Conservation (phyloP, 2,113 vertebrate genomes). For the Rhynchopsitta pachyrhyncha region DNA sequence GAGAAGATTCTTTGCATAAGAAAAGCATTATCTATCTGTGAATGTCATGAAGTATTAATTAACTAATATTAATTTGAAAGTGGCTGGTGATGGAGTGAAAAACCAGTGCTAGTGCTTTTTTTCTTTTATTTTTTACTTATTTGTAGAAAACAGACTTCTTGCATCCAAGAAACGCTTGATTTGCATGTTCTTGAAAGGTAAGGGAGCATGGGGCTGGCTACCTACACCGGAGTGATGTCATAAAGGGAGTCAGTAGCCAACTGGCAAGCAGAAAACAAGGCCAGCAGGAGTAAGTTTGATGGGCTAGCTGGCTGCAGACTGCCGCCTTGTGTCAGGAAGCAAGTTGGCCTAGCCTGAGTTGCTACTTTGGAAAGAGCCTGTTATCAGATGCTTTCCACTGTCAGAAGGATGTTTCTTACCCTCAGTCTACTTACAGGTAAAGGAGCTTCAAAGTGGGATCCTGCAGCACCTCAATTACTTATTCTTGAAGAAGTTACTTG, state of each 20-base stretch:
- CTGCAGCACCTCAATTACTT: not conserved
- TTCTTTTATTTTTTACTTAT: not conserved
- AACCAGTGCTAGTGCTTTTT: not conserved
- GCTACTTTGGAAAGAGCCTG: not conserved
- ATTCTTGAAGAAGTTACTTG: not conserved
- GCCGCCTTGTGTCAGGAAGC: not conserved
- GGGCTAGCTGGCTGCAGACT: not conserved
- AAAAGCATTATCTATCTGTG: not conserved
- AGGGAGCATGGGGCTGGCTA: not conserved
- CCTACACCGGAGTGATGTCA: not conserved
- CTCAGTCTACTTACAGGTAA: not conserved
- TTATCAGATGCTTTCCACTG: not conserved
- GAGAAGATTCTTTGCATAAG: not conserved
- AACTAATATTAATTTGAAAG: not conserved
- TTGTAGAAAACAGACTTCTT: not conserved
- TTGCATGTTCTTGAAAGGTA: not conserved
- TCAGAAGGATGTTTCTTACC: not conserved
- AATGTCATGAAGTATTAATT: not conserved
- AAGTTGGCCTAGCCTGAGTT: rapidly evolving
- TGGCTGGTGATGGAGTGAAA: not conserved
- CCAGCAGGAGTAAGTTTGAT: not conserved
- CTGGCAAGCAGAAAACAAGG: not conserved
- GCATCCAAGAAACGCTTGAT: not conserved
- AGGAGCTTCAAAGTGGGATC: not conserved
- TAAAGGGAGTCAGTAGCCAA: not conserved